phyloP scores from a whole-genome alignment of 2,888 invertebrate species.

The Yponomeuta cagnagella region DNA sequence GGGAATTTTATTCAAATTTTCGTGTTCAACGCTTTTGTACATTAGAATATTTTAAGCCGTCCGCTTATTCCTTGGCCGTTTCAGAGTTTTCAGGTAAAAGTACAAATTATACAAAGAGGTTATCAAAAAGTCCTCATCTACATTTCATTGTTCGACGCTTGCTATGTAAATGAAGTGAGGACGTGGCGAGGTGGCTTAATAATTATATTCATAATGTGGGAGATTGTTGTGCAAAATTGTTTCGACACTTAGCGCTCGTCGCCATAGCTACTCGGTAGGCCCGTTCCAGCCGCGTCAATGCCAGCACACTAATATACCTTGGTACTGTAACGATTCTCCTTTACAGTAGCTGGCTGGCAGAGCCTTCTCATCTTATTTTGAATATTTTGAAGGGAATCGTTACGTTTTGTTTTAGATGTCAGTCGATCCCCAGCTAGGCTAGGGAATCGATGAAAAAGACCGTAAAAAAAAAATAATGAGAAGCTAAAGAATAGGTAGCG shows the following conservation, averaged over 20 bases:
- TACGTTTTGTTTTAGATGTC: no score
- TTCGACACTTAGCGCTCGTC: conserved; percentile 15
- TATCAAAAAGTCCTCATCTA: conserved; percentile 56
- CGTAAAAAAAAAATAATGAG: no score
- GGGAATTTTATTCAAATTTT: conserved; percentile 11
- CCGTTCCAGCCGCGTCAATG: not conserved
- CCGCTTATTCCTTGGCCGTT: conserved; percentile 33
- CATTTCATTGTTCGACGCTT: conserved; percentile 53
- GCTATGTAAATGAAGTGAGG: conserved; percentile 49
- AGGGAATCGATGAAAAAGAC: no score
- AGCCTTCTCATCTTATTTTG: no score
- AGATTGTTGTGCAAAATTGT: conserved; percentile 35
- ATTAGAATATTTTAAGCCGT: conserved; percentile 28
- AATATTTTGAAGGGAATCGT: no score
- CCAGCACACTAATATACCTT: not conserved
- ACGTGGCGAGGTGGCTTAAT: conserved; percentile 41
- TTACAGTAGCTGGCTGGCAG: no score
- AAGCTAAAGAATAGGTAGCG: no score
- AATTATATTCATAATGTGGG: conserved; percentile 62
- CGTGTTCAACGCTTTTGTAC: conserved; percentile 8
- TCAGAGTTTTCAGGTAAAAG: conserved; percentile 47
- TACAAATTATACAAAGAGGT: conserved; percentile 47
- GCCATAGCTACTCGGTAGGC: not conserved
- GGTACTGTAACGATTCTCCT: no score
- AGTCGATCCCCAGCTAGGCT: no score